Conservation (phyloP, 1,140 invertebrate species). For the Drosophila kurseongensis region DNA sequence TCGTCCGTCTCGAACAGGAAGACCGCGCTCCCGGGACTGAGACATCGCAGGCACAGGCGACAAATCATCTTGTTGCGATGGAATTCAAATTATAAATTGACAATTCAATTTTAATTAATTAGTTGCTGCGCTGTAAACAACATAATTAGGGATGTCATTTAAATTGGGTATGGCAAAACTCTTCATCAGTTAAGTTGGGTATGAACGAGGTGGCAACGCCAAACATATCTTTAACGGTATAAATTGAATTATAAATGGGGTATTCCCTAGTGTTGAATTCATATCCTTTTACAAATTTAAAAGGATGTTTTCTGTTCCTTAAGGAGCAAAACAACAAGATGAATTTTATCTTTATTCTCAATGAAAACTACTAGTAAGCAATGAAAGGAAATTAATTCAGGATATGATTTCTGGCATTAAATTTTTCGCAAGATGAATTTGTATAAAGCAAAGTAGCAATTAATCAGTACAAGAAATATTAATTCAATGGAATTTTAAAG, state of each 20-base stretch:
- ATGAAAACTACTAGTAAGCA: not conserved
- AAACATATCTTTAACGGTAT: too few relatives aligned
- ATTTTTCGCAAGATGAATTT: too few relatives aligned
- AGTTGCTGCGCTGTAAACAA: slow-evolving; percentile 89
- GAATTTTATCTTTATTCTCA: too few relatives aligned
- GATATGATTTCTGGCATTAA: too few relatives aligned
- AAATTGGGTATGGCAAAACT: slow-evolving; percentile 17
- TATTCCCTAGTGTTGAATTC: not conserved
- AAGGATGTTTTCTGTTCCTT: too few relatives aligned
- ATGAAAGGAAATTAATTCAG: too few relatives aligned
- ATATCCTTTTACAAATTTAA: too few relatives aligned
- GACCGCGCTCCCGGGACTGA: slow-evolving; percentile 67
- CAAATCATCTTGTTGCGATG: slow-evolving; percentile 87
- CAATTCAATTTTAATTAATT: slow-evolving; percentile 6
- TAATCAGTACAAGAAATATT: too few relatives aligned
- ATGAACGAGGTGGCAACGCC: not conserved
- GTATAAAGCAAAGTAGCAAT: too few relatives aligned
- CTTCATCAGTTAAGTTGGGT: not conserved
- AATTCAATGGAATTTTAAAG: too few relatives aligned
- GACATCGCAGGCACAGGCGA: slow-evolving; percentile 70
- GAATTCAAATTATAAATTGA: slow-evolving; percentile 63
- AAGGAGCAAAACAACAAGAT: too few relatives aligned
- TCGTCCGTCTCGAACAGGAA: slow-evolving; percentile 71
- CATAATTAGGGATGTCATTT: slow-evolving; percentile 31
- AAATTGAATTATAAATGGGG: too few relatives aligned